These are phyloP conservation scores for Horisme vitalbata DNA, from an alignment of 2,888 invertebrate species.

Conservation along the genomic window DNA sequence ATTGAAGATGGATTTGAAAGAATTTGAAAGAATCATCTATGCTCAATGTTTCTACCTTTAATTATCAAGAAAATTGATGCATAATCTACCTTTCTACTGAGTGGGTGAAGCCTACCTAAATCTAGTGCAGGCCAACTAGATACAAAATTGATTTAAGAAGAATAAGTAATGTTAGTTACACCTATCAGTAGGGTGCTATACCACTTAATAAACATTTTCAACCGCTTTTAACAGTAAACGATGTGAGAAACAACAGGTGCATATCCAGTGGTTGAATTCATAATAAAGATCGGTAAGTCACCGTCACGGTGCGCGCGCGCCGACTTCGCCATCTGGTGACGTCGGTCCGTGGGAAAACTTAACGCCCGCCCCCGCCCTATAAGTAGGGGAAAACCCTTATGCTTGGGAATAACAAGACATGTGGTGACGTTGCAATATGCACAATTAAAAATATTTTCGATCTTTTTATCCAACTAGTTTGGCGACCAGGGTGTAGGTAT, in stretches of 20 bases:
- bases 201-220: not conserved
- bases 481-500: too few species aligned
- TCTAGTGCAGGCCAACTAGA: too few species aligned
- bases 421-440: slow-evolving; percentile 15
- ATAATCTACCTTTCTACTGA: too few species aligned
- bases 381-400: slow-evolving; percentile 14
- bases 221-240: slow-evolving; percentile 24
- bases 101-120: too few species aligned
- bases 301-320: slow-evolving; percentile 74
- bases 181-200: too few species aligned
- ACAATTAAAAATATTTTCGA: not conserved
- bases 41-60: too few species aligned
- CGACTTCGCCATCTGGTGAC: slow-evolving; percentile 63
- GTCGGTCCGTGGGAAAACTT: slow-evolving; percentile 81
- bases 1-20: too few species aligned
- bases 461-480: too few species aligned
- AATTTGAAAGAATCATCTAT: too few species aligned
- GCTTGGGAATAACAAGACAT: slow-evolving; percentile 32
- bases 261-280: slow-evolving; percentile 54
- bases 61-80: too few species aligned
- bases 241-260: slow-evolving; percentile 70
- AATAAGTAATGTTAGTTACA: too few species aligned
- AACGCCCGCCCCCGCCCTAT: slow-evolving; percentile 55
- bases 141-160: too few species aligned
- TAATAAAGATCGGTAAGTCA: slow-evolving; percentile 78